Evolutionary conservation across 2,888 invertebrate species (phyloP), one percentile per base, ranked within the genome.

Genomic region (Stramonita haemastoma): DNA sequence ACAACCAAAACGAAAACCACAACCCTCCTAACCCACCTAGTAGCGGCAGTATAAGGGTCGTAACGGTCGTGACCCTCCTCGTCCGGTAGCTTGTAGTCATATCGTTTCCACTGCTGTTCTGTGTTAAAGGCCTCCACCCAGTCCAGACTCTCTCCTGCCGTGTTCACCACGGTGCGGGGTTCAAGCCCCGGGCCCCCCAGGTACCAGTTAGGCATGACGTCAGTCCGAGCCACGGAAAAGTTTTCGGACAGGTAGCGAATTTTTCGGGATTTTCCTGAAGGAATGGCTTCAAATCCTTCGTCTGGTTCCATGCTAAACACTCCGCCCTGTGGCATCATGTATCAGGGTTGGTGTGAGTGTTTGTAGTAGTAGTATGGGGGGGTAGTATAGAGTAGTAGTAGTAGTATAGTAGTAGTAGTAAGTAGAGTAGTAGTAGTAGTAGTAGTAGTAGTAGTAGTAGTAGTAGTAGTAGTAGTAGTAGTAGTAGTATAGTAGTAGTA

Each of bases 171-270:
- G 6, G 93, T 89, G 60, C 91, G 90, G 1, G 93, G 91, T 57
- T 91, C 88, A 8, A 92, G 86, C 15, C 91, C 91, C 13, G 89
- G 87, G 0, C 91, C 91, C 19, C 90, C 89, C 0, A 94, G 90
- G 85, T 93, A 94, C 91, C 94, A 94, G 88, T 93, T 93, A 1
- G 94, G 94, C 88, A 92, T 91, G 11, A 91, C 91, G 88, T 93
- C 93, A 0, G 94, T 93, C 26, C 91, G 90, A 0, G 92, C 87
- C 22, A 93, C 91, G 36, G 92, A 92, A 73, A 91, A 93, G 32
- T 91, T 91, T 11, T 86, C 87, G 0, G 91, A 89, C 79, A 91
- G 86, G 46, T 92, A 91, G 8, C 56, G 88, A 86, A 93, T 91
- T 13, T 36, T 84, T 6, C 91, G 56, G 17, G 83, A 87, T 17